Evolutionary conservation across 1,140 invertebrate species (phyloP).

Genomic region (Pogonus chalceus): DNA sequence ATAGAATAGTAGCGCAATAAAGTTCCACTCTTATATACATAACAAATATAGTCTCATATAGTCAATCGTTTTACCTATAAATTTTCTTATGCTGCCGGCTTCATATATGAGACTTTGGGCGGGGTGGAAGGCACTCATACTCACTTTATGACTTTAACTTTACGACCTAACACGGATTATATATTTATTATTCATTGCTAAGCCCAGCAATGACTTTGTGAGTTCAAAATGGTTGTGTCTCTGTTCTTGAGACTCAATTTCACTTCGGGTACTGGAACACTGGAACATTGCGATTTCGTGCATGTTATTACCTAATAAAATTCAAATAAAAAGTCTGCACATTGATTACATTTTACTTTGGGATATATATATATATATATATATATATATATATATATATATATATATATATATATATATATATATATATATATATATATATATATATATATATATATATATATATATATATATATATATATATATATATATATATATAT

Average conservation of each 20-base stretch:
- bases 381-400: neutral
- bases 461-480: too few species aligned
- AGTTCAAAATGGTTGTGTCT: too few species aligned
- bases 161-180: conserved; percentile 5
- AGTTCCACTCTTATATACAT: neutral
- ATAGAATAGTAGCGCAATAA: neutral
- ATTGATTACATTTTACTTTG: neutral
- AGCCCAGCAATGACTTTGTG: too few species aligned
- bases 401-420: too few species aligned
- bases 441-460: too few species aligned
- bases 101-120: neutral
- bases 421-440: too few species aligned
- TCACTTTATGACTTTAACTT: neutral
- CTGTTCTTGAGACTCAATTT: too few species aligned
- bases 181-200: neutral
- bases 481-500: too few species aligned
- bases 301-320: conserved; percentile 7
- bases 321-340: neutral
- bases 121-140: neutral
- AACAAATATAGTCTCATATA: neutral
- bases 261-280: neutral
- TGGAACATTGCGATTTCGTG: conserved; percentile 6
- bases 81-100: neutral
- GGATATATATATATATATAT: too few species aligned
- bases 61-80: neutral